Base-by-base conservation (phyloP, 2,888 invertebrate species). In the Lagria hirta region DNA sequence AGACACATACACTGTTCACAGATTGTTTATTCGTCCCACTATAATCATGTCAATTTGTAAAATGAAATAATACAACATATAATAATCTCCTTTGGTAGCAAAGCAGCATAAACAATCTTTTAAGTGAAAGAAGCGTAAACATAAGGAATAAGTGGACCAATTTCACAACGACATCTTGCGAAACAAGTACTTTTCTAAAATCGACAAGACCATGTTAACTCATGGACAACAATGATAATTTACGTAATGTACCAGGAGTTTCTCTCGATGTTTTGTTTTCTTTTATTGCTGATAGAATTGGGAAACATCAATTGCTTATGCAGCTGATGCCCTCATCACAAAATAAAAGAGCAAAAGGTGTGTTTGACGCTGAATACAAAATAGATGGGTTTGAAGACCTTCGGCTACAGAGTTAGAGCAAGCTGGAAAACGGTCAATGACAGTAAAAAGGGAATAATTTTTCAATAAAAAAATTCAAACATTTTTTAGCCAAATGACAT, bases 281-380 rank as follows among this genome's bases (percentile, higher is more conserved):
- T 29, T 23, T 43, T 14, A 15, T 16, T 16, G 37, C 8, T 48
- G 49, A 51, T 54, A 14, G 50, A 59, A 61, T 61, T 61, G 59
- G 60, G 58, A 59, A 61, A 55, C 52, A 24, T 36, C 48, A 43
- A 61, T 61, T 60, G 55, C 43, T 45, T 60, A 62, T 62, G 56
- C 61, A 57, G 44, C 44, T 27, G 33, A 52, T 44, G 51, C 41
- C 55, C 43, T 60, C 61, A 62, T 62, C 61, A 60, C 58, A 60
- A 62, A 62, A 62, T 62, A 62, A 60, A 62, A 62, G 61, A 62
- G 59, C 61, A 62, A 52, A 51, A 59, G 46, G 16, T 35, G 18
- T 14, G 27, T 15, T 15, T 4, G n/a, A 32, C 10, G 20, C 12
- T 22, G 47, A 47, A 47, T 47, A 47, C 47, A 37, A 47, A 47